Evolutionary conservation across 2,797 vertebrate genomes (phyloP).

Genomic region (Prionace glauca): DNA sequence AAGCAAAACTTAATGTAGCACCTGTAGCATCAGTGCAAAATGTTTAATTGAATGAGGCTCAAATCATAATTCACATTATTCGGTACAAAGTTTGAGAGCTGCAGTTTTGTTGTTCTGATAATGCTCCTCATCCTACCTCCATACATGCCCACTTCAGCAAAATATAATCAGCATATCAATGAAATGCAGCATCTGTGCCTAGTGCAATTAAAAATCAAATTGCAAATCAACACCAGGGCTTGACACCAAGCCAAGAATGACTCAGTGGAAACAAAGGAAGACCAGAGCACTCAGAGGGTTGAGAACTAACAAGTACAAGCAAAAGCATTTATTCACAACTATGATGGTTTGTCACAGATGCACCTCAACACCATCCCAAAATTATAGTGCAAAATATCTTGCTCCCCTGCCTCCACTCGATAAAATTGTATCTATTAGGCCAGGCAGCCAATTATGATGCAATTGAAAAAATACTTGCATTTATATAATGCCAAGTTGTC

Average conservation of each 20-base stretch:
- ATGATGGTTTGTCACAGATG: not conserved
- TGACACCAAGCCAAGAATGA: not conserved
- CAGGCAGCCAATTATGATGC: not conserved
- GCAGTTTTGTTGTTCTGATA: not conserved
- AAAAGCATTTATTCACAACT: not conserved
- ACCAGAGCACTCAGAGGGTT: not conserved
- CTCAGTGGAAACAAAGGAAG: not conserved
- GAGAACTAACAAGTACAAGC: not conserved
- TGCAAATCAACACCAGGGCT: not conserved
- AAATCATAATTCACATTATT: not conserved
- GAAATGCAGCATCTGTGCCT: not conserved
- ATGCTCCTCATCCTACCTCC: not conserved
- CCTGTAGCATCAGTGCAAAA: not conserved
- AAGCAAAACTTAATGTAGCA: not conserved
- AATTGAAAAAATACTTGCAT: not conserved
- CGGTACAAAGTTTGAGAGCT: not conserved
- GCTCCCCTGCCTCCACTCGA: not conserved
- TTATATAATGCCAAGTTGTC: not conserved
- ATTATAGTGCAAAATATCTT: not conserved
- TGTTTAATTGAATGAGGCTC: not conserved
- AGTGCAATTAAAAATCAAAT: slow-evolving; percentile 4
- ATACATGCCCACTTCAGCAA: not conserved
- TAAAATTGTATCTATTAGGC: not conserved
- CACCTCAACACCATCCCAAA: not conserved
- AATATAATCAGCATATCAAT: not conserved